Evolutionary conservation across 2,113 vertebrate species (phyloP).

Genomic region (Microcebus jonahi): DNA sequence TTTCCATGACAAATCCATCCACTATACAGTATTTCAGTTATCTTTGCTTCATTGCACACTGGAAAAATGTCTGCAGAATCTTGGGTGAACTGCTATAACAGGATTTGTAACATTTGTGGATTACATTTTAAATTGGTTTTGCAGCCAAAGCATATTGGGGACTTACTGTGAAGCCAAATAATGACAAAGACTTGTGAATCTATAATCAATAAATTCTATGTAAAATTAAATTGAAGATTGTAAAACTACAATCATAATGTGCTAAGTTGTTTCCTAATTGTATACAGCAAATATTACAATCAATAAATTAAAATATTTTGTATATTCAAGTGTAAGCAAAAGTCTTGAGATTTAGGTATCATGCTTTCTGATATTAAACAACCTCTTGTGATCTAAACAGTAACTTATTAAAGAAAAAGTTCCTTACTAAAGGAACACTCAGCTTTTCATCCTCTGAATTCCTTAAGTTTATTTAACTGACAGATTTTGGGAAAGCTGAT

Average conservation of each 20-base stretch:
- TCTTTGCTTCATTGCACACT: neutral
- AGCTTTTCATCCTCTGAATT: neutral
- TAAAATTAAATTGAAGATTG: slow-evolving; percentile 21
- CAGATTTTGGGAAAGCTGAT: neutral
- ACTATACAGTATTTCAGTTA: slow-evolving; percentile 24
- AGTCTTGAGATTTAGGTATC: neutral
- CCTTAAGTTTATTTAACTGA: neutral
- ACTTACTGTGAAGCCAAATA: slow-evolving; percentile 39
- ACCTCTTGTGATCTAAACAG: neutral
- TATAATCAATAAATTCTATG: slow-evolving; percentile 10
- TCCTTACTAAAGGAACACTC: neutral
- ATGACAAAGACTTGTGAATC: slow-evolving; percentile 1
- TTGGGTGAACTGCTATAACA: neutral
- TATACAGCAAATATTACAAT: neutral
- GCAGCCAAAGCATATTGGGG: neutral
- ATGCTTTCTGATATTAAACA: neutral
- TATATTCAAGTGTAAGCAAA: neutral
- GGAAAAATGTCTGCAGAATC: slow-evolving; percentile 44
- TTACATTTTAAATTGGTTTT: slow-evolving; percentile 26
- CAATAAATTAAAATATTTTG: neutral
- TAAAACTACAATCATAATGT: slow-evolving; percentile 5
- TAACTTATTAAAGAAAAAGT: slow-evolving; percentile 28
- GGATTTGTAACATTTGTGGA: slow-evolving; percentile 17
- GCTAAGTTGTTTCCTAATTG: neutral
- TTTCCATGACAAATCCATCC: slow-evolving; percentile 17